Base-by-base conservation (phyloP, 2,797 vertebrate genomes). In the Lemur catta region DNA sequence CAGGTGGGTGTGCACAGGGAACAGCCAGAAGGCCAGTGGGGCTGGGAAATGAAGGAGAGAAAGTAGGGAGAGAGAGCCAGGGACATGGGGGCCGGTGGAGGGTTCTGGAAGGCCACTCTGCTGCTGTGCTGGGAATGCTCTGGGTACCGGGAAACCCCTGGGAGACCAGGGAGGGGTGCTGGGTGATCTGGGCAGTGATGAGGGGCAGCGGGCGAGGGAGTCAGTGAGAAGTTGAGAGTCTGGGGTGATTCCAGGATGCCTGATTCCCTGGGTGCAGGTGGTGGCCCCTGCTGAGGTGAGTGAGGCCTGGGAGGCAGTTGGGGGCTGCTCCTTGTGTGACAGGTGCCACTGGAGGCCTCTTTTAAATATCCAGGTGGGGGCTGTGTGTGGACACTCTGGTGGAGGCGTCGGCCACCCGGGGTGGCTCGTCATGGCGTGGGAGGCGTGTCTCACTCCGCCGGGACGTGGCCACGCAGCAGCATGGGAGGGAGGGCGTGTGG, bases 381-480 rank as follows among this genome's bases (percentile, higher is more conserved):
- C 71, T 89, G 30, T 65, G 55, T 75, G 14, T 14, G 24, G 24
- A 8, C 7, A 12, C n/a, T 43, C 50, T 8, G 12, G 28, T 13
- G 59, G 78, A 2, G 7, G 7, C 0, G 28, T 61, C 0, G 1
- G 33, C 67, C 22, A 0, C 1, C 1, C 2, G 5, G 1, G 26
- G 26, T 6, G 6, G 30, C 20, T 52, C 0, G 2, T 69, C 4
- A 20, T 12, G 8, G 17, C 78, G 11, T 38, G 10, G 18, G 41
- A 30, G 57, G 46, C 0, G 0, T 65, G 75, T 72, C 46, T 38
- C 1, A 35, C 28, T 20, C 11, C 61, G 46, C 57, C 33, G 57
- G 28, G 35, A 8, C 63, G 7, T 48, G 41, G 84, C 50, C 59
- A 10, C 41, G 12, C 65, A 11, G 74, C 33, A 5, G 76, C n/a